Conservation (phyloP, 2,797 vertebrate genomes). For the Hippopotamyrus pictus region DNA sequence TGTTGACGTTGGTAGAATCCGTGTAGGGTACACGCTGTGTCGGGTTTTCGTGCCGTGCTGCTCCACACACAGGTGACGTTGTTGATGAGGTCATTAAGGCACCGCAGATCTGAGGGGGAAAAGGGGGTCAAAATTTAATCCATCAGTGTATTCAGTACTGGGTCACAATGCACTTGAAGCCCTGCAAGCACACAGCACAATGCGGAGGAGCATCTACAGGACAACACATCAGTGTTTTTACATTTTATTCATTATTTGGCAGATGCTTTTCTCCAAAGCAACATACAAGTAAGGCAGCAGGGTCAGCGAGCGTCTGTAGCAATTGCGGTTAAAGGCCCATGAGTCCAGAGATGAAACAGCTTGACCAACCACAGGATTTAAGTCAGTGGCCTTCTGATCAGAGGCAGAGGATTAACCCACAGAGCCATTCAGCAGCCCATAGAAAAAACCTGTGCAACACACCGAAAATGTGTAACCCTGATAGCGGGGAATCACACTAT, state of each 20-base stretch:
- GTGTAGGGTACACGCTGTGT: background rate
- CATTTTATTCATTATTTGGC: background rate
- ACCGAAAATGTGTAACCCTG: background rate
- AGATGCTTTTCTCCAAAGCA: background rate
- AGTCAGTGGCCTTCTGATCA: background rate
- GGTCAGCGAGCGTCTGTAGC: background rate
- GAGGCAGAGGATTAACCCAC: background rate
- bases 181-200: background rate
- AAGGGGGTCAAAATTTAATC: background rate
- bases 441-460: background rate
- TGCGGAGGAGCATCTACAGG: background rate
- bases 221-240: background rate
- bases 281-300: background rate
- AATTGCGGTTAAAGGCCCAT: background rate
- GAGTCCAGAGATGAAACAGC: background rate
- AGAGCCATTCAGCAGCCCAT: background rate
- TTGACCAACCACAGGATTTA: background rate
- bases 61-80: slow-evolving; percentile 22
- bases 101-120: slow-evolving; percentile 9
- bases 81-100: background rate
- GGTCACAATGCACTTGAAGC: background rate
- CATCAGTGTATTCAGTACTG: background rate
- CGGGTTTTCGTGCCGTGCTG: background rate
- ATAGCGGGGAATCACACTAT: background rate
- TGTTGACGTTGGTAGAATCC: background rate